phyloP scores from a whole-genome alignment of 2,113 vertebrate species.

The Colaptes auratus region DNA sequence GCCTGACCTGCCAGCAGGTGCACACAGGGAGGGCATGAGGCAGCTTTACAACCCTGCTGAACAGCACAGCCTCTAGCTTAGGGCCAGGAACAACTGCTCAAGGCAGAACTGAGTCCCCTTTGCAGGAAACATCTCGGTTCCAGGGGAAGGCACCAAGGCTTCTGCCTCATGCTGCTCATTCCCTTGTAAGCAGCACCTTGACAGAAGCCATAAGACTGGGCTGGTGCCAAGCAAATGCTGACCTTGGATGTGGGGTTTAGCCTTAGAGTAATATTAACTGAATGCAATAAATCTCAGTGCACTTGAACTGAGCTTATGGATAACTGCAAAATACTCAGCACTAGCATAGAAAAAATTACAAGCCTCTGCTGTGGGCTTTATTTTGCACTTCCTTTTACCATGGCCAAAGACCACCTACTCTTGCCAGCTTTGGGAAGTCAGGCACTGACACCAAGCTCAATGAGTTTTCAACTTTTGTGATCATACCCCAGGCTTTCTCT shows the following conservation, averaged over 20 bases:
- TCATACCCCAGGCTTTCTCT: not conserved
- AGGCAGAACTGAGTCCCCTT: not conserved
- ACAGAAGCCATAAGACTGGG: not conserved
- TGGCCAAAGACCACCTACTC: not conserved
- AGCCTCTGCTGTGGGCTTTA: not conserved
- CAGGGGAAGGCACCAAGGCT: not conserved
- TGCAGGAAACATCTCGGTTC: not conserved
- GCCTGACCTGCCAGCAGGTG: not conserved
- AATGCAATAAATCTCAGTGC: not conserved
- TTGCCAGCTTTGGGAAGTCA: not conserved
- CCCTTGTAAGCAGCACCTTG: not conserved
- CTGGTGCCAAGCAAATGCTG: not conserved
- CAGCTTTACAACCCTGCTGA: not conserved
- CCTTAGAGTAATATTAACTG: not conserved
- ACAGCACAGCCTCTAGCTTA: not conserved
- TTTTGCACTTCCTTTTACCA: not conserved
- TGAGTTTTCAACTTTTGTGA: not conserved
- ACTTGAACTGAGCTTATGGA: not conserved
- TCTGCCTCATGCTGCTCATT: not conserved
- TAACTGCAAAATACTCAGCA: not conserved
- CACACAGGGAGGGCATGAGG: not conserved
- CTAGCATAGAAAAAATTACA: not conserved
- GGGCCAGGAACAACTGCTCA: not conserved
- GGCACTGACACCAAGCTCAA: not conserved
- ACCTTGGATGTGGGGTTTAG: not conserved